Percentiles rank a stretch among this genome's conserved stretches.
phyloP scores from a whole-genome alignment of 2,888 invertebrate genomes.

The Drosophila affinis region DNA sequence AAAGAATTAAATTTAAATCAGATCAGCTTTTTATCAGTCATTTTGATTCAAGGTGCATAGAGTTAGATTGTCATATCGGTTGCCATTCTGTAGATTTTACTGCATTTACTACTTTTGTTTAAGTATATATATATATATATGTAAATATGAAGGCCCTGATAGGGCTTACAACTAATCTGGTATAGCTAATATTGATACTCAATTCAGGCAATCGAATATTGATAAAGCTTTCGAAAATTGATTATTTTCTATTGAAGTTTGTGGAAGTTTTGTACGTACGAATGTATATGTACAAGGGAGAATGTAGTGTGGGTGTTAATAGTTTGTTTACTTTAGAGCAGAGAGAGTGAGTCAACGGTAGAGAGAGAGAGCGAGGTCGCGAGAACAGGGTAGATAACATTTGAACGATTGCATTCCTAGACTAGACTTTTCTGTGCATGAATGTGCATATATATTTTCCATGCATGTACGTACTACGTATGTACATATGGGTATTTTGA shows the following conservation, averaged over 20 bases:
- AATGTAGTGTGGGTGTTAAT: constrained; percentile 10
- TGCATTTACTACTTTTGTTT: not conserved
- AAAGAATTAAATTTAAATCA: not conserved
- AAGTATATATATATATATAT: not conserved
- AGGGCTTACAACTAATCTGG: constrained; percentile 19
- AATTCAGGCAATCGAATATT: not conserved
- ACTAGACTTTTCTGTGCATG: no score
- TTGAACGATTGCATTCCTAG: not conserved
- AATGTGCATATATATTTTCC: no score
- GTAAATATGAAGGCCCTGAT: not conserved
- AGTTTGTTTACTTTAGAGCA: constrained; percentile 42
- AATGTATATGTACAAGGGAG: not conserved
- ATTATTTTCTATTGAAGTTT: constrained; percentile 5
- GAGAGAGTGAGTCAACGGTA: constrained; percentile 15
- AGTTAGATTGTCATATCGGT: not conserved
- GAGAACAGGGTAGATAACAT: not conserved
- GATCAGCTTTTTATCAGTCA: not conserved
- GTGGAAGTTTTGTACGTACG: not conserved
- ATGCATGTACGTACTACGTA: no score
- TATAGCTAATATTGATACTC: constrained; percentile 25
- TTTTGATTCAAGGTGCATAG: not conserved
- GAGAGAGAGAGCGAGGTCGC: not conserved
- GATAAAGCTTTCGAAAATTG: constrained; percentile 15
- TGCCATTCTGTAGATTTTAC: not conserved
- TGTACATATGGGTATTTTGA: no score